A percentile compares a stretch with the other conserved stretches of the same genome.
Evolutionary conservation across 2,888 invertebrate genomes (phyloP).

Genomic region (Eupelmus urozonus): DNA sequence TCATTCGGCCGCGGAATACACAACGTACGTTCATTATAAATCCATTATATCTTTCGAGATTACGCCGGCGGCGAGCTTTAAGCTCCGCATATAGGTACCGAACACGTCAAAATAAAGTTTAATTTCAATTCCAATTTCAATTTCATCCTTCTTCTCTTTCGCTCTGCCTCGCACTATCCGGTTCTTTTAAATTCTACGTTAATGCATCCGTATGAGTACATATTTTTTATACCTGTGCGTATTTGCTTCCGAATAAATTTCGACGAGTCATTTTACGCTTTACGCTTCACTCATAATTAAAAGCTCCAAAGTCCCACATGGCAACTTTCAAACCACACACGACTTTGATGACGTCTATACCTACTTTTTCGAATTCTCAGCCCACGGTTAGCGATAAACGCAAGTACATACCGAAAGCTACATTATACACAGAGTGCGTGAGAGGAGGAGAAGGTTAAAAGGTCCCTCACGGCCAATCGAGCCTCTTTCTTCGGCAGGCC

Average conservation of each 20-base stretch:
- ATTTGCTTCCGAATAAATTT: no score
- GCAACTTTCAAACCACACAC: background rate
- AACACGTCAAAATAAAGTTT: constrained; percentile 24
- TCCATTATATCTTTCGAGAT: constrained; percentile 2
- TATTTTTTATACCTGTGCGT: no score
- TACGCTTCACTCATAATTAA: constrained; percentile 26
- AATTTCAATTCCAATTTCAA: constrained; percentile 37
- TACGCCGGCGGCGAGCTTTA: background rate
- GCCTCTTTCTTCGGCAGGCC: background rate
- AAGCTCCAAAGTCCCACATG: background rate
- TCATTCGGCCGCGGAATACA: background rate
- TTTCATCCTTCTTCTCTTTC: background rate
- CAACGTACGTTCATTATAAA: background rate
- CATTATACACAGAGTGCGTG: background rate
- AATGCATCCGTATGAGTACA: background rate
- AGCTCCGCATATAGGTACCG: background rate
- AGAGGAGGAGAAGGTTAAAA: constrained; percentile 5
- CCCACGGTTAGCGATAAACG: background rate
- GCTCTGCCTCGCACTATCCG: background rate
- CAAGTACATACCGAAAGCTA: background rate
- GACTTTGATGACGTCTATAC: background rate
- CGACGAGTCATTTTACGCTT: no score
- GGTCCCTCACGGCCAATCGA: background rate
- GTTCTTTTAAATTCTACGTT: constrained; percentile 13
- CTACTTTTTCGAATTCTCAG: background rate